Percentiles rank a stretch among this genome's conserved stretches.
Conservation (phyloP, 2,888 invertebrate species). For the Caradrina kadenii region DNA sequence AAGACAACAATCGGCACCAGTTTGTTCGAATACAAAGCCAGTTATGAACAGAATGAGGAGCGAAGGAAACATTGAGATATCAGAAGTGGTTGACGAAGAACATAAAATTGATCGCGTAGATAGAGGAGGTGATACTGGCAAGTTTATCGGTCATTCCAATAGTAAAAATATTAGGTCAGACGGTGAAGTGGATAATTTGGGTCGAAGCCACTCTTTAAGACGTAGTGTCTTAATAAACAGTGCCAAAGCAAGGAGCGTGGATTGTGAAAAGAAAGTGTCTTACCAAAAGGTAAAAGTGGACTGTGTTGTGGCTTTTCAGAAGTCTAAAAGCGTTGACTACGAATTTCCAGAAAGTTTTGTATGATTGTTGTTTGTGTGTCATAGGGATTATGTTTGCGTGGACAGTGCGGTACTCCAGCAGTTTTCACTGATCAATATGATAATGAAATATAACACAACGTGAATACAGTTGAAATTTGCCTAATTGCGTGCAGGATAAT, state of each 20-base stretch:
- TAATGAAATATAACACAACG: too few relatives aligned
- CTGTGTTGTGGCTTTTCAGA: constrained; percentile 84
- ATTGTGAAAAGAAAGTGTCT: constrained; percentile 80
- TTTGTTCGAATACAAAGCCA: constrained; percentile 77
- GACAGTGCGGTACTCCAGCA: too few relatives aligned
- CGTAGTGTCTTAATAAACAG: constrained; percentile 88
- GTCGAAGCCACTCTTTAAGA: constrained; percentile 82
- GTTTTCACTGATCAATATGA: too few relatives aligned
- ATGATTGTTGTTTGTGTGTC: constrained; percentile 65
- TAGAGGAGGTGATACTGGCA: constrained; percentile 67
- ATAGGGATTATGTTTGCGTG: constrained; percentile 15
- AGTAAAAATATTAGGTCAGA: constrained; percentile 77
- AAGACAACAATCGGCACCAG: constrained; percentile 85
- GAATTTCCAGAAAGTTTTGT: constrained; percentile 88
- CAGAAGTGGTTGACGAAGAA: constrained; percentile 68
- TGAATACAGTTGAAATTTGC: too few relatives aligned
- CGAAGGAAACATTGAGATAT: constrained; percentile 81
- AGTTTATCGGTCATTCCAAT: constrained; percentile 83
- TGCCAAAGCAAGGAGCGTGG: constrained; percentile 84
- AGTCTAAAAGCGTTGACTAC: constrained; percentile 83
- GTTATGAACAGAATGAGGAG: constrained; percentile 82
- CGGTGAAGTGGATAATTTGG: constrained; percentile 73
- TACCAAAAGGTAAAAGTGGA: constrained; percentile 85
- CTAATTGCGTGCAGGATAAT: too few relatives aligned
- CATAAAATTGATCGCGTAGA: constrained; percentile 65